phyloP scores from a whole-genome alignment of 2,113 vertebrate genomes.

The Recurvirostra avosetta region DNA sequence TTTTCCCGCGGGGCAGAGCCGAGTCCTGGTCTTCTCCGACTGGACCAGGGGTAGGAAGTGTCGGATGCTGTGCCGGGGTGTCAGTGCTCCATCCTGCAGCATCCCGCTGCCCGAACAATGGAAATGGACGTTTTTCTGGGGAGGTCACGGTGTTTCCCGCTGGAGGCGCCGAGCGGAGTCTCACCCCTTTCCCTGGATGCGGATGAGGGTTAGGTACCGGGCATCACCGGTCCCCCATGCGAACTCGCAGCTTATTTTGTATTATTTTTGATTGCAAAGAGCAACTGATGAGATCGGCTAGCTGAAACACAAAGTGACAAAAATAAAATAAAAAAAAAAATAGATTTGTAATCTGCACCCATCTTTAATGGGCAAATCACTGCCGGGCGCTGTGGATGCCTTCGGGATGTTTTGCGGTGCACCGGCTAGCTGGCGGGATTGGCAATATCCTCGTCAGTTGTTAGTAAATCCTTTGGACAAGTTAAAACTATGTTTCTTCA shows the following conservation, averaged over 20 bases:
- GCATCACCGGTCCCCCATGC: neutral
- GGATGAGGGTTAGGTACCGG: neutral
- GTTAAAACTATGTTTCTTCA: neutral
- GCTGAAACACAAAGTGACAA: neutral
- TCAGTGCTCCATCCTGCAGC: neutral
- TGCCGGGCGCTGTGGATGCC: neutral
- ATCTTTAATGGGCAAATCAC: neutral
- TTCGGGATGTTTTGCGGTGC: neutral
- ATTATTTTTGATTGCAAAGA: neutral
- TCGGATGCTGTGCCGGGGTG: neutral
- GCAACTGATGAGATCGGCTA: neutral
- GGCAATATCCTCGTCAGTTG: neutral
- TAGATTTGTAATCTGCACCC: accelerated
- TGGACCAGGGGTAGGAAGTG: neutral
- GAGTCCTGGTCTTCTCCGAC: neutral
- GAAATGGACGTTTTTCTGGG: neutral
- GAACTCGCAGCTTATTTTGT: neutral
- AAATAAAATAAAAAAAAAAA: neutral
- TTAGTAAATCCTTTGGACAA: neutral
- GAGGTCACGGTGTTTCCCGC: accelerated
- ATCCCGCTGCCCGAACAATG: neutral
- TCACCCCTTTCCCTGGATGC: neutral
- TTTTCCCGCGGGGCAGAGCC: neutral
- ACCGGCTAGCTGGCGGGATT: neutral
- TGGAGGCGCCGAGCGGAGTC: accelerated